phyloP scores from a whole-genome alignment of 2,113 vertebrate genomes.

The Phyllostomus hastatus region DNA sequence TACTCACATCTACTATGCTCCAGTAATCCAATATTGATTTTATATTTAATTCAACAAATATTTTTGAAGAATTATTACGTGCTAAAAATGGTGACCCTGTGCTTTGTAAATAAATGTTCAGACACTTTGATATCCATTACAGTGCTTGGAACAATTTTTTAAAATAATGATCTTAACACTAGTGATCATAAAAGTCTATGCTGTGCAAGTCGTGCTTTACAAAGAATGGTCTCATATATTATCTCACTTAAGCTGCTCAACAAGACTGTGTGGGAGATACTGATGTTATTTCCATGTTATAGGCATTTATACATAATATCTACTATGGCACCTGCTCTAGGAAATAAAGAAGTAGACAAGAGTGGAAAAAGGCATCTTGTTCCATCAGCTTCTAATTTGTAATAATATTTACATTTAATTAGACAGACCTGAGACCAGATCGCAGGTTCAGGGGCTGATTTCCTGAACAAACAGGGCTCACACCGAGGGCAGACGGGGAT shows the following conservation, averaged over 20 bases:
- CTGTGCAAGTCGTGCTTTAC: background rate
- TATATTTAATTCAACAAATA: background rate
- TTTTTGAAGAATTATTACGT: background rate
- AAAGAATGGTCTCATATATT: background rate
- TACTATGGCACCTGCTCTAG: constrained; percentile 20
- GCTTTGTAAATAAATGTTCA: background rate
- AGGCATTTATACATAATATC: background rate
- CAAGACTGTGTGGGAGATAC: background rate
- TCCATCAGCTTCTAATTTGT: constrained; percentile 46
- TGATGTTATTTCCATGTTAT: background rate
- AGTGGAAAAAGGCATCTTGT: background rate
- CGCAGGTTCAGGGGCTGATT: background rate
- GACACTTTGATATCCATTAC: background rate
- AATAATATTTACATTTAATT: constrained; percentile 75
- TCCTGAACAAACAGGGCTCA: constrained; percentile 47
- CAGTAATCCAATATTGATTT: background rate
- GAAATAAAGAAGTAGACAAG: background rate
- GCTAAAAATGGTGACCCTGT: background rate
- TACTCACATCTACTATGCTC: background rate
- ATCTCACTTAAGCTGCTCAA: background rate
- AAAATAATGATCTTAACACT: background rate
- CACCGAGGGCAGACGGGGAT: background rate
- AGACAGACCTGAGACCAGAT: constrained; percentile 29
- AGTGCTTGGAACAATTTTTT: background rate
- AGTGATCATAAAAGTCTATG: background rate